Evolutionary conservation across 2,797 vertebrate species (phyloP).

Genomic region (Eurystomus glaucurus): DNA sequence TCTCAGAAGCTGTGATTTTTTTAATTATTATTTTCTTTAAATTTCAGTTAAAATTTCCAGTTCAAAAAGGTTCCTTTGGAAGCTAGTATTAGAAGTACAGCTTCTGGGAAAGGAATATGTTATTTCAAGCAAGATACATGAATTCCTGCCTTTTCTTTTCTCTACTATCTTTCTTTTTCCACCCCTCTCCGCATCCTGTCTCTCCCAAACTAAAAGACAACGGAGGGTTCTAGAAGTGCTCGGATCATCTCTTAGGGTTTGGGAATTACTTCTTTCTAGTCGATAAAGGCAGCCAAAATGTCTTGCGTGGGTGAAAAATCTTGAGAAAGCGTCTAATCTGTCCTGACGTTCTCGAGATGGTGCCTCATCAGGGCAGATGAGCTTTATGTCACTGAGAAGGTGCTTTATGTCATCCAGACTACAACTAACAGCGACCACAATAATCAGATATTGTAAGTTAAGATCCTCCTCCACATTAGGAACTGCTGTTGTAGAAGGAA

Average conservation of each 20-base stretch:
- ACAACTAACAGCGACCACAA: background rate
- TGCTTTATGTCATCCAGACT: background rate
- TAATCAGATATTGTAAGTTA: background rate
- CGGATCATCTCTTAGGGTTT: background rate
- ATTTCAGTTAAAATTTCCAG: background rate
- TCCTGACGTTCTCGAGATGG: background rate
- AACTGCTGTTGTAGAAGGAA: background rate
- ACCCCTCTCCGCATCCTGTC: rapidly evolving
- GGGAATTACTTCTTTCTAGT: background rate
- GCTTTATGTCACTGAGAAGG: background rate
- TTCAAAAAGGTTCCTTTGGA: background rate
- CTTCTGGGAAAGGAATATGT: background rate
- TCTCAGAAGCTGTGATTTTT: background rate
- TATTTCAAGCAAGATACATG: background rate
- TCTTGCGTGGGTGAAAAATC: background rate
- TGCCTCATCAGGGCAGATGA: background rate
- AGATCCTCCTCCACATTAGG: background rate
- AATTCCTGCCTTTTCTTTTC: background rate
- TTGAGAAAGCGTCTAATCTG: background rate
- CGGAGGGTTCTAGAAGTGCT: background rate
- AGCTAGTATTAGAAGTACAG: background rate
- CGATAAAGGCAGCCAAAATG: background rate
- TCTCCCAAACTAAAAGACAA: background rate
- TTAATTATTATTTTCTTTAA: background rate
- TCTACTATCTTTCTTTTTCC: background rate